Conservation (phyloP, 2,113 vertebrate species). For the Ceratotherium simum region DNA sequence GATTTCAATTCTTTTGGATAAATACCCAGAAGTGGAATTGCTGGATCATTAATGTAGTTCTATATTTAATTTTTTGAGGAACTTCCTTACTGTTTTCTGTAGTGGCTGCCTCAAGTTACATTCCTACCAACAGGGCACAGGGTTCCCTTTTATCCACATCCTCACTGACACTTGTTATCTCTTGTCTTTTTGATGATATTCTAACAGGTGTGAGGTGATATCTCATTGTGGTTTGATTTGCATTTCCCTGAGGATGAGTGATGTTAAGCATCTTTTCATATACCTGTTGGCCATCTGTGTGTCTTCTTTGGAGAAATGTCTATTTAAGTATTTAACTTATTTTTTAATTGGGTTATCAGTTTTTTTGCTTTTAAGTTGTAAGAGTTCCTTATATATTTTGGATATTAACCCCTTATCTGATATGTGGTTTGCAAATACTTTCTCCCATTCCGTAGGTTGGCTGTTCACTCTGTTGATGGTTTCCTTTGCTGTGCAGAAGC, state of each 20-base stretch:
- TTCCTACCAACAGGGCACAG: rapidly evolving
- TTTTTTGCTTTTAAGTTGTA: background rate
- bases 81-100: background rate
- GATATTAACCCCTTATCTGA: background rate
- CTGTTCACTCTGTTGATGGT: background rate
- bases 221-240: rapidly evolving
- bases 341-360: background rate
- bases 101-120: rapidly evolving
- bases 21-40: background rate
- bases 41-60: rapidly evolving
- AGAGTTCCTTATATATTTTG: rapidly evolving
- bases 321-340: rapidly evolving
- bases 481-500: background rate
- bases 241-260: rapidly evolving
- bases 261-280: background rate
- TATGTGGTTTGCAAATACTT: rapidly evolving
- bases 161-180: rapidly evolving
- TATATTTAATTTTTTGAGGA: background rate
- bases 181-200: rapidly evolving
- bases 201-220: rapidly evolving
- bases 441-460: rapidly evolving
- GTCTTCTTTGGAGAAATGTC: background rate
- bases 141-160: rapidly evolving
- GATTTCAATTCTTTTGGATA: background rate
- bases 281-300: rapidly evolving